These are phyloP conservation scores for Thunnus thynnus DNA, from an alignment of 2,113 vertebrate species.

Conservation along the genomic window DNA sequence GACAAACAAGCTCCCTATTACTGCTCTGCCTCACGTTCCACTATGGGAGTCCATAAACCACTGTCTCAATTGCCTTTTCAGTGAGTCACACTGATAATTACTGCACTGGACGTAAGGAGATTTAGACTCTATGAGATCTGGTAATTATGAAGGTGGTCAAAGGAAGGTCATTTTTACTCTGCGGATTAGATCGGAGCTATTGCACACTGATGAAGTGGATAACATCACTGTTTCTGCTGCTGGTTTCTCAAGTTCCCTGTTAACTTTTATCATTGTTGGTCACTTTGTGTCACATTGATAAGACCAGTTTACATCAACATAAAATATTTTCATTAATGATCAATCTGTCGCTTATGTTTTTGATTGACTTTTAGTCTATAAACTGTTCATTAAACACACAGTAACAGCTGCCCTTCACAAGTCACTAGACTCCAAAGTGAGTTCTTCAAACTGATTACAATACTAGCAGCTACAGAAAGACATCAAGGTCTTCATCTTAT, in stretches of 20 bases:
- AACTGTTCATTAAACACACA: neutral
- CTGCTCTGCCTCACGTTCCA: slow-evolving; percentile 73
- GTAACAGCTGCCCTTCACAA: neutral
- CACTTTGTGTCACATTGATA: slow-evolving; percentile 34
- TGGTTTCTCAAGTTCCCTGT: slow-evolving; percentile 22
- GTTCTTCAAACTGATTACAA: neutral
- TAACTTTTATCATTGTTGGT: slow-evolving; percentile 35
- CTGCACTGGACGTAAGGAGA: slow-evolving; percentile 79
- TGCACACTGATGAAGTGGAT: slow-evolving; percentile 58
- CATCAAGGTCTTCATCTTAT: no score
- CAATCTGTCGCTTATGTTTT: slow-evolving; percentile 6
- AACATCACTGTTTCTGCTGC: slow-evolving; percentile 37
- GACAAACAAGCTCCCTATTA: slow-evolving; percentile 75
- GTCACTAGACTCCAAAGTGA: no score
- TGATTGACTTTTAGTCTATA: neutral
- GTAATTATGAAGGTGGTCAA: slow-evolving; percentile 81
- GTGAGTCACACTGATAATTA: slow-evolving; percentile 82
- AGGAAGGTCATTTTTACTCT: slow-evolving; percentile 81
- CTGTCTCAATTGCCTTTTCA: slow-evolving; percentile 81
- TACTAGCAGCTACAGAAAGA: no score
- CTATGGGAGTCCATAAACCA: slow-evolving; percentile 77
- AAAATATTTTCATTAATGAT: neutral
- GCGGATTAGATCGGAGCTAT: slow-evolving; percentile 64
- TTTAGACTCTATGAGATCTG: slow-evolving; percentile 76
- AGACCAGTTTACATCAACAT: neutral